Evolutionary conservation across 2,888 invertebrate genomes (phyloP).

Genomic region (Halocaridina rubra): DNA sequence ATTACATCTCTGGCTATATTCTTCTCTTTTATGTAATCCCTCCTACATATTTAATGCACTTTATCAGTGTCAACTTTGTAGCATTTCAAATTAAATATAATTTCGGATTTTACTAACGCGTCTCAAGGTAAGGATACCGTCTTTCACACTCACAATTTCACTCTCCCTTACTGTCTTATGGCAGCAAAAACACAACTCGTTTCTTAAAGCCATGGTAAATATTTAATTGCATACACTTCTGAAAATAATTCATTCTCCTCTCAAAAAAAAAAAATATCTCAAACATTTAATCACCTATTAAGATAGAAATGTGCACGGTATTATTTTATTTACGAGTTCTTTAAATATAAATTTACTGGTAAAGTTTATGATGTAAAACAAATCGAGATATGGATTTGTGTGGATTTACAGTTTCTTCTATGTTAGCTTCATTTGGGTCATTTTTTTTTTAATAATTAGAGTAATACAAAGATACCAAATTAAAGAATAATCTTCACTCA

Average conservation of each 20-base stretch:
- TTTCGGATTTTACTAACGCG: not conserved
- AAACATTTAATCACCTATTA: conserved; percentile 20
- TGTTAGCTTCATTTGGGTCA: not conserved
- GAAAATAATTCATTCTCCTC: not conserved
- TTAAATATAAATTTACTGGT: conserved; percentile 5
- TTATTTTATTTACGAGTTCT: conserved; percentile 7
- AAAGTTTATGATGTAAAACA: conserved; percentile 6
- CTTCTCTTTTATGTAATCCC: not conserved
- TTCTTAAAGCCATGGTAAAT: not conserved
- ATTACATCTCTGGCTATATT: too few species aligned
- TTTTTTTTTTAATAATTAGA: conserved; percentile 19
- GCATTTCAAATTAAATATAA: not conserved
- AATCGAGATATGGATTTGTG: conserved; percentile 10
- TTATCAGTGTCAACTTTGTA: not conserved
- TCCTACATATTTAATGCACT: not conserved
- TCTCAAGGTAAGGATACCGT: not conserved
- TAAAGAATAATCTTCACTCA: too few species aligned
- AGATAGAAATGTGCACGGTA: conserved; percentile 30
- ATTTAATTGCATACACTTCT: not conserved
- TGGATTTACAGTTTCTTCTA: conserved; percentile 26
- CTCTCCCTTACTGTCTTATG: not conserved
- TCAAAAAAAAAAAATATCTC: not conserved
- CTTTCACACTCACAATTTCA: not conserved
- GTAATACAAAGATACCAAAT: conserved; percentile 25
- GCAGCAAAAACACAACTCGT: not conserved